Conservation (phyloP, 2,113 vertebrate species). For the Electrona antarctica region DNA sequence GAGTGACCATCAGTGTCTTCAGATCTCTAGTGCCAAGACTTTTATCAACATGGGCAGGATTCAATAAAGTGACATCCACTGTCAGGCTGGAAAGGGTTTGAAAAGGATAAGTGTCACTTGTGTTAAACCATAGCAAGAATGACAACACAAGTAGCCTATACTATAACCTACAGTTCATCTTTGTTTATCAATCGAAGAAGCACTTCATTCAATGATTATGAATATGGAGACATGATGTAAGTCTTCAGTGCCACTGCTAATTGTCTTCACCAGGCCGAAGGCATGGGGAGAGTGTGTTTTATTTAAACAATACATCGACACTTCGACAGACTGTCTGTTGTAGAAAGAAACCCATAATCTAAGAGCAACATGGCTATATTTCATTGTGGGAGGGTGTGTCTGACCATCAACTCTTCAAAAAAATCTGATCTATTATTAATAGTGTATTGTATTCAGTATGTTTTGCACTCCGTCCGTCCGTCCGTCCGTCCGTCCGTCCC, state of each 20-base stretch:
- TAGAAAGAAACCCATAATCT: slow-evolving; percentile 44
- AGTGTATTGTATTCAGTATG: slow-evolving; percentile 30
- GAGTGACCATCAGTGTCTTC: slow-evolving; percentile 54
- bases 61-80: slow-evolving; percentile 21
- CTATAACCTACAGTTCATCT: too few species aligned
- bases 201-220: too few species aligned
- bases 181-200: too few species aligned
- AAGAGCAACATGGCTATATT: slow-evolving; percentile 45
- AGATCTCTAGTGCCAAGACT: slow-evolving; percentile 29
- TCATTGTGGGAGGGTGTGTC: slow-evolving; percentile 24
- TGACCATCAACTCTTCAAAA: slow-evolving; percentile 21
- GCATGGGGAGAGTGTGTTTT: too few species aligned
- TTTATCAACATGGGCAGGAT: slow-evolving; percentile 36
- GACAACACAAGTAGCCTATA: too few species aligned
- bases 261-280: too few species aligned
- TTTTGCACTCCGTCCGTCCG: too few species aligned
- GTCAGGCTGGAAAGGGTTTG: background rate
- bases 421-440: slow-evolving; percentile 39
- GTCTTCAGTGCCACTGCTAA: too few species aligned
- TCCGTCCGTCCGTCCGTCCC: too few species aligned
- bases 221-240: too few species aligned
- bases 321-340: slow-evolving; percentile 15
- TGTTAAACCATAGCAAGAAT: too few species aligned
- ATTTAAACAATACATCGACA: slow-evolving; percentile 48
- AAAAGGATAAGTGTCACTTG: background rate